Percentiles rank a stretch among this genome's conserved stretches.
phyloP scores from a whole-genome alignment of 2,113 vertebrate genomes.

The Nanger granti region DNA sequence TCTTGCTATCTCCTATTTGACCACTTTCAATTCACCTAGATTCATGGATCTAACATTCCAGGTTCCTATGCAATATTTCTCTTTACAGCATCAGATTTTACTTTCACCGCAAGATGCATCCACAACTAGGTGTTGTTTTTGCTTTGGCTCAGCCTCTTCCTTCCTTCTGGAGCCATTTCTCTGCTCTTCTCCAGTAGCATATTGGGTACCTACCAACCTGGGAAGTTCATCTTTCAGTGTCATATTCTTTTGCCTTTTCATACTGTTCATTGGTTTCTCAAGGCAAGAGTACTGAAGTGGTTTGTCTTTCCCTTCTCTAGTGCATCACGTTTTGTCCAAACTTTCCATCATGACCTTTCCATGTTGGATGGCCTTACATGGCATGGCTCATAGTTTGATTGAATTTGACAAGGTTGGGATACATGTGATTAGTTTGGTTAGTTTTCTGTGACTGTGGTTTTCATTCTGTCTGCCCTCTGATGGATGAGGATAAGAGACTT shows the following conservation, averaged over 20 bases:
- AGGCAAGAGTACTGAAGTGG: not conserved
- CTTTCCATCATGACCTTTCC: not conserved
- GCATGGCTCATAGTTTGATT: not conserved
- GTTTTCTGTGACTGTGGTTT: not conserved
- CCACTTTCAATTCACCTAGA: not conserved
- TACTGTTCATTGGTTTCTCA: not conserved
- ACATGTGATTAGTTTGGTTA: not conserved
- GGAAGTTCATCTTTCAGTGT: not conserved
- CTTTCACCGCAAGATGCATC: not conserved
- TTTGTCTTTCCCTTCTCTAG: not conserved
- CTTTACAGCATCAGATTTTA: not conserved
- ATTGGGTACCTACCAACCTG: not conserved
- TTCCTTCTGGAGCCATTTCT: not conserved
- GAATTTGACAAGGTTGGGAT: not conserved
- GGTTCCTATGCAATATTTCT: not conserved
- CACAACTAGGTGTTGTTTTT: not conserved
- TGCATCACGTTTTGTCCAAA: not conserved
- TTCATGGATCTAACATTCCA: not conserved
- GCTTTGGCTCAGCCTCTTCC: not conserved
- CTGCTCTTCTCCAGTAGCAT: not conserved
- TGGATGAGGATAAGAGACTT: not conserved
- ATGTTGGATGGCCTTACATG: not conserved
- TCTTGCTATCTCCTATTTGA: not conserved
- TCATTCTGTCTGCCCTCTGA: not conserved
- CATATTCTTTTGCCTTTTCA: not conserved